Base-by-base conservation (phyloP, 2,113 vertebrate genomes). In the Sylvietta virens region DNA sequence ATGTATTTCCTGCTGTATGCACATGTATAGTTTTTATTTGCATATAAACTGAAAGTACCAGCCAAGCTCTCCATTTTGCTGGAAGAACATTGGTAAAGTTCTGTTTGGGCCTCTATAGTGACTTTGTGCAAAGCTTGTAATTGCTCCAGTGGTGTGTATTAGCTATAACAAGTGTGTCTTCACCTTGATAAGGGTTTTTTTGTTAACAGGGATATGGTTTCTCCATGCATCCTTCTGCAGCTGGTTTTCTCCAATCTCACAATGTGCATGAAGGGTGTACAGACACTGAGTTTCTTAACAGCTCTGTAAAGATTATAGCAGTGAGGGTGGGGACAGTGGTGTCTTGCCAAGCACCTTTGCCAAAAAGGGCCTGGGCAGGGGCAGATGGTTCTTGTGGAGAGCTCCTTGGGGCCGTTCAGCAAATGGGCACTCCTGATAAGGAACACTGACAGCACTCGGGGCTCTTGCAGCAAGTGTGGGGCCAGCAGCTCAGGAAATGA, bases 381-480 rank as follows among this genome's bases (percentile, higher is more conserved):
- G 8, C 58, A 39, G 74, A 1, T n/a, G 50, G 27, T 15, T 61
- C 51, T 44, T 4, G 0, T 21, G 45, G 57, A 4, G 8, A 15
- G 2, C 66, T 60, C 37, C 2, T 1, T 0, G 11, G 44, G 20
- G 62, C 45, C 9, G 0, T 5, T 83, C 47, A 71, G 67, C 71
- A 48, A 48, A 0, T 2, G 51, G 47, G 35, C 35, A 12, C 35
- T 39, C 45, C 24, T 50, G 70, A 20, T 31, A 35, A 76, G 69
- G 73, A 76, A 0, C 56, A 14, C 31, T 4, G 18, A 5, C 22
- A 77, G 57, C 24, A 8, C 31, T 11, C 6, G 1, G 51, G 57
- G 42, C 40, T 42, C 19, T 15, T 26, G 11, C 26, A 67, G 80
- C 64, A 24, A 19, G 20, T 1, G 13, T 30, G 61, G 23, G 51